phyloP scores from a whole-genome alignment of 2,888 invertebrate species.

The Pachydiplax longipennis region DNA sequence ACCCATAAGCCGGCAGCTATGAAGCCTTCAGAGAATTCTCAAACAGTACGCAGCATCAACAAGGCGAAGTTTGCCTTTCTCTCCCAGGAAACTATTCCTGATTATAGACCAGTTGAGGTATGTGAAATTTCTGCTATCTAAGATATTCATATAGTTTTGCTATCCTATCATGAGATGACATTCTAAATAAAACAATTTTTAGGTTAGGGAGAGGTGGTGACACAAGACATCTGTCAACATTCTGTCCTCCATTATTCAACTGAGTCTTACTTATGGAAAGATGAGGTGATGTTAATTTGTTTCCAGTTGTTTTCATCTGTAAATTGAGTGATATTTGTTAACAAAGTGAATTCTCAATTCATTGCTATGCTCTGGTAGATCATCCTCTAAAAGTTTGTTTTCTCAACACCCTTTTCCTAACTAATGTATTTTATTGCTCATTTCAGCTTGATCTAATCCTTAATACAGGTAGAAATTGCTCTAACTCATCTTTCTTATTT shows the following conservation, averaged over 20 bases:
- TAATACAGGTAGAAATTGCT: no score
- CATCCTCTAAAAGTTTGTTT: neutral
- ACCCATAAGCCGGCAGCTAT: conserved; percentile 73
- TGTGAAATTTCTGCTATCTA: neutral
- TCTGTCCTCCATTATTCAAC: neutral
- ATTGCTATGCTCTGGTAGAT: neutral
- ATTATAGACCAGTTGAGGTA: conserved; percentile 79
- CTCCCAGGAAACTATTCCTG: conserved; percentile 84
- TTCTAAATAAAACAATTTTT: conserved; percentile 8
- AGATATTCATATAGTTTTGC: neutral
- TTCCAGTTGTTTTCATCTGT: neutral
- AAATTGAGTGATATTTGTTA: neutral
- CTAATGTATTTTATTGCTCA: neutral
- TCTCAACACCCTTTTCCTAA: neutral
- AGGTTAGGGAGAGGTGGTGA: neutral
- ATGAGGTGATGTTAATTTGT: neutral
- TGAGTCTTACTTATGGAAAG: neutral
- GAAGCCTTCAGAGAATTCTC: conserved; percentile 63
- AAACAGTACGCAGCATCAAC: conserved; percentile 69
- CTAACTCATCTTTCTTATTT: no score
- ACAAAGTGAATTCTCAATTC: neutral
- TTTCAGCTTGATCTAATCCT: no score
- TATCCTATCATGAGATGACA: neutral
- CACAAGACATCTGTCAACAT: neutral
- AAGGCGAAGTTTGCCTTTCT: conserved; percentile 87